Base-by-base conservation (phyloP, 2,113 vertebrate species). In the Megatriorchis doriae region DNA sequence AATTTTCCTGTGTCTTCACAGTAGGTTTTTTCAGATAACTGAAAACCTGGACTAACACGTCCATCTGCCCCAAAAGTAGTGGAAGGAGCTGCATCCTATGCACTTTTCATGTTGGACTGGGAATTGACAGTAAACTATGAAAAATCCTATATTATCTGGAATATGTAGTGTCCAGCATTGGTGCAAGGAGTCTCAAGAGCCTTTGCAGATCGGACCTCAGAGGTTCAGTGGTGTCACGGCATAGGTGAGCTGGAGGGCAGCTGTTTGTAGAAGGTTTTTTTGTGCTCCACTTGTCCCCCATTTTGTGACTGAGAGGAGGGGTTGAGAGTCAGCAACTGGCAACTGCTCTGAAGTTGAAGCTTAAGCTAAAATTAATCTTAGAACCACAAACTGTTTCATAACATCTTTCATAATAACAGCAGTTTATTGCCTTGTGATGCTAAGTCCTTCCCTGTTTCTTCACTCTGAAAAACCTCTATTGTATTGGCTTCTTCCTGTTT, bases 321-420 rank as follows among this genome's bases (percentile, higher is more conserved):
- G 11, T 32, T 58, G 53, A 83, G 50, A 74, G 25, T 70, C 83
- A 94, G 65, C 1, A 0, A 48, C 73, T 79, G 70, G 65, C 66
- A 86, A 36, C 26, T 34, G 26, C 81, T 91, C 72, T 74, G 36
- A 93, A 85, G 36, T 36, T 45, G 45, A 88, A 80, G 31, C 59
- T 87, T 84, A 80, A 89, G 72, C 77, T 92, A 94, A 96, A 96
- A 94, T 96, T 95, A 95, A 91, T 95, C 80, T 81, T 96, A 96
- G 81, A 94, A 96, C 89, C 94, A 78, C 95, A 93, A 94, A 82
- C 47, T 85, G 52, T 97, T 97, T 97, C 86, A 95, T 95, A 96
- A 96, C 34, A 2, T 91, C 81, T 96, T 95, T 96, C 89, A 95
- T 96, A 96, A 97, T 85, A 93, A 82, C 61, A 91, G 48, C 25